A percentile compares a stretch with the other conserved stretches of the same genome.
Conservation (phyloP, 2,113 vertebrate species). For the Formicarius rufipectus region DNA sequence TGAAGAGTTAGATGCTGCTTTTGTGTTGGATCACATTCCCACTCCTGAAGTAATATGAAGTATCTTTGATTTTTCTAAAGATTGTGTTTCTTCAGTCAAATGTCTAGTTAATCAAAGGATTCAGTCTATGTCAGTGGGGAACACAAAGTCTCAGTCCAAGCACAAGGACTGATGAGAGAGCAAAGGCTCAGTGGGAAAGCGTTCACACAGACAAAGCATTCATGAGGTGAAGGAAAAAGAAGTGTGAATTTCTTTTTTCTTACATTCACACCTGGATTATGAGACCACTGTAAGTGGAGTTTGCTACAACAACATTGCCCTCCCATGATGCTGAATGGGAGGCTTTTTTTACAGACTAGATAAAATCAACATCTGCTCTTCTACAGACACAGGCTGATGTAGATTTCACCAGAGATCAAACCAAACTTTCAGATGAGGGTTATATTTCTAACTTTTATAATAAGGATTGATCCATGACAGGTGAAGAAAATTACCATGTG, state of each 20-base stretch:
- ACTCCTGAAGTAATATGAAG: neutral
- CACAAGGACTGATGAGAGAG: neutral
- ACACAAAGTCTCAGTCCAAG: neutral
- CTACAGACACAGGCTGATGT: neutral
- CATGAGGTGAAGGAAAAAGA: neutral
- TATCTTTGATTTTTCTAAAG: neutral
- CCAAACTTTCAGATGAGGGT: neutral
- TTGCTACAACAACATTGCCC: neutral
- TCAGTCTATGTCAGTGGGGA: neutral
- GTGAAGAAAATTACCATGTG: neutral
- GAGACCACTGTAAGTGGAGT: neutral
- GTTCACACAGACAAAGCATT: neutral
- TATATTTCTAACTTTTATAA: neutral
- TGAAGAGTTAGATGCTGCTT: neutral
- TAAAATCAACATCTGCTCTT: neutral
- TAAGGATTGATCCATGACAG: neutral
- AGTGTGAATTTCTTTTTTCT: neutral
- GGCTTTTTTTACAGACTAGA: neutral
- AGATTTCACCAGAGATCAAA: neutral
- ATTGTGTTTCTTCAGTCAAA: neutral
- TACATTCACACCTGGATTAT: neutral
- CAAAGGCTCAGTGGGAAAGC: neutral
- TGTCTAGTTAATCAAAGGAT: neutral
- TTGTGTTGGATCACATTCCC: neutral
- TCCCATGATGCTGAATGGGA: neutral